Conservation (phyloP, 2,888 invertebrate species). For the Elysia crispata region DNA sequence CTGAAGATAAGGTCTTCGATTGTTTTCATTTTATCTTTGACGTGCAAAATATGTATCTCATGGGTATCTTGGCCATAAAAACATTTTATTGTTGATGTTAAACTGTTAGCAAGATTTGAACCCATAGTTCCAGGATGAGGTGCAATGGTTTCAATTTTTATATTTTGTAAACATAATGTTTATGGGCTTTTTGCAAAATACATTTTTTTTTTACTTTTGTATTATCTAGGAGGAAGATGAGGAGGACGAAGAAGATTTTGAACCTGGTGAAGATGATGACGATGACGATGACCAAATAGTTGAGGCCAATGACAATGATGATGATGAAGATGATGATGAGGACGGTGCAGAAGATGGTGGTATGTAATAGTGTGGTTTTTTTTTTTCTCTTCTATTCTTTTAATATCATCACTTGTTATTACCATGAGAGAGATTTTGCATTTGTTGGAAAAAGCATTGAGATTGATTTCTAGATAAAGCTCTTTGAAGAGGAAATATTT, state of each 20-base stretch:
- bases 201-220: neutral
- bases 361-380: constrained; percentile 20
- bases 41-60: too few relatives aligned
- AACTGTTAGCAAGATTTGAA: too few relatives aligned
- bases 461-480: too few relatives aligned
- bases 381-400: neutral
- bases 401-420: neutral
- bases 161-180: neutral
- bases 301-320: constrained; percentile 43
- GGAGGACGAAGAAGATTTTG: constrained; percentile 47
- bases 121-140: too few relatives aligned
- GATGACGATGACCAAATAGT: constrained; percentile 46
- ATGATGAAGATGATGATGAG: constrained; percentile 43
- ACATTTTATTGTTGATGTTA: too few relatives aligned
- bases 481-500: too few relatives aligned
- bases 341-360: constrained; percentile 42
- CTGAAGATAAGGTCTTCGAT: too few relatives aligned
- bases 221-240: constrained; percentile 41
- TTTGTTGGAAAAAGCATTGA: too few relatives aligned
- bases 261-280: constrained; percentile 43
- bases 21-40: too few relatives aligned
- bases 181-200: neutral
- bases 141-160: too few relatives aligned
- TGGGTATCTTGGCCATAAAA: too few relatives aligned
- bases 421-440: neutral